Evolutionary conservation across 2,113 vertebrate species (phyloP), one percentile per base, ranked within the genome.

Genomic region (Colistium nudipinnis): DNA sequence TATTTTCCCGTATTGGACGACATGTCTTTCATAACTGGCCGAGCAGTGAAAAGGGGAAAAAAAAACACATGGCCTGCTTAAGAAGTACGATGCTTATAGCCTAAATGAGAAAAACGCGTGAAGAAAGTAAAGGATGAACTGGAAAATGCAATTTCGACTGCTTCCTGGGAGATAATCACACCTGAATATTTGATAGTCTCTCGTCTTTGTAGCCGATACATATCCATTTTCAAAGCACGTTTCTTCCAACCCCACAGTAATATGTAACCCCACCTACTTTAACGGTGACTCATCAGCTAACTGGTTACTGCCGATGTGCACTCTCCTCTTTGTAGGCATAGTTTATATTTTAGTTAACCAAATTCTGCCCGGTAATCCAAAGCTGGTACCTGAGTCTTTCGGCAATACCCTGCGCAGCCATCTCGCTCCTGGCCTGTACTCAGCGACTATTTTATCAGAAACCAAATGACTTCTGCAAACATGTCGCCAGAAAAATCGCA

Each of bases 1-100:
- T 69, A 88, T 91, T 92, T 89, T 83, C 62, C 78, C 80, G 84
- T 88, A 92, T 88, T 88, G 89, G 84, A 90, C 85, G 80, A 87
- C 85, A 82, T 89, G 86, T 81, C 75, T 84, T 85, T 87, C 35
- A 65, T 81, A 90, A 86, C 74, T 44, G 70, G 59, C 73, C 76
- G 68, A 81, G 78, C 69, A 70, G 60, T 49, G 61, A 69, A 43
- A 67, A 10, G 49, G 25, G 43, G 36, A 30, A 62, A 65, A n/a
- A n/a, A n/a, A n/a, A n/a, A n/a, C n/a, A 86, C 57, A 78, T 86
- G 86, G 81, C 66, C 63, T 55, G 78, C 86, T 82, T 91, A 76
- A 82, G 54, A 85, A 89, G 31, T 52, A 47, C 6, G 70, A 67
- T 80, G 69, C 60, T 80, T 71, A 54, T 45, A 71, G 8, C 22